phyloP scores from a whole-genome alignment of 2,797 vertebrate genomes.

The Salmo trutta region DNA sequence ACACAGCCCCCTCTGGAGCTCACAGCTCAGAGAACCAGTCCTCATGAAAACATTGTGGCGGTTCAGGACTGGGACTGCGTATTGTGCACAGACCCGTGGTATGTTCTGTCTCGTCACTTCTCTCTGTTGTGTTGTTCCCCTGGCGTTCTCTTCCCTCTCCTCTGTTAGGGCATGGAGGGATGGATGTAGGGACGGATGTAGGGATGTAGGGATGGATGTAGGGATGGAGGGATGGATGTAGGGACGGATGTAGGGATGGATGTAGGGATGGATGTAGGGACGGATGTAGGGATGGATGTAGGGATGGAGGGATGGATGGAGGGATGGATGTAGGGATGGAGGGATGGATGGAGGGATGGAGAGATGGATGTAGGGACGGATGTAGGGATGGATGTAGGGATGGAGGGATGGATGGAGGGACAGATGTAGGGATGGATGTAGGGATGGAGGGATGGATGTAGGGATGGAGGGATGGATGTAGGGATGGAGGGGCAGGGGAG shows the following conservation, averaged over 20 bases:
- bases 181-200: no score
- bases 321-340: background rate
- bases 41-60: constrained; percentile 42
- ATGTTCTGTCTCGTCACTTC: constrained; percentile 37
- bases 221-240: background rate
- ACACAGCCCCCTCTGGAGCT: background rate
- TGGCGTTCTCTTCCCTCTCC: background rate
- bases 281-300: background rate
- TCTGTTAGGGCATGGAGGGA: background rate
- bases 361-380: rapidly evolving
- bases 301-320: background rate
- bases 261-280: background rate
- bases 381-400: no score
- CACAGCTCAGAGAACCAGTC: constrained; percentile 13
- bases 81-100: constrained; percentile 4
- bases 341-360: no score
- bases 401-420: background rate
- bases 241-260: background rate
- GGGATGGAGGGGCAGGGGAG: background rate
- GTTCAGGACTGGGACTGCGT: constrained; percentile 37
- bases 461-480: background rate
- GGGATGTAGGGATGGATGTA: no score
- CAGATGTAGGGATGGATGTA: no score
- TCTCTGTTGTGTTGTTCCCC: constrained; percentile 16
- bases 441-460: no score